Conservation (phyloP, 2,797 vertebrate species). For the Lateolabrax maculatus region DNA sequence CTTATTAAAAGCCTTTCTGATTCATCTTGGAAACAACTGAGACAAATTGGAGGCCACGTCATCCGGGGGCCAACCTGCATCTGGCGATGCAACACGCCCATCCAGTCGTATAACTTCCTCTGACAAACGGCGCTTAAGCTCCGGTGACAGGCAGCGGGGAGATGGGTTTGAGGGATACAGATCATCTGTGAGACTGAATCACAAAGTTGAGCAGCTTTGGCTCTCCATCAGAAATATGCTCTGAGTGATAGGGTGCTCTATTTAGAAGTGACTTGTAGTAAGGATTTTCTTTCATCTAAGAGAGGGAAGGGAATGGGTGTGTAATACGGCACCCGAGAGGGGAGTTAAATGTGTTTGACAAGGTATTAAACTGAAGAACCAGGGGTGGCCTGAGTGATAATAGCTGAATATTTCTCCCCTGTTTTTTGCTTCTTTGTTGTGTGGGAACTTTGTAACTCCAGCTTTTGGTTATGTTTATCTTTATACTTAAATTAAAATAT, state of each 20-base stretch:
- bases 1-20: constrained; percentile 59
- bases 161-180: constrained; percentile 43
- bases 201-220: constrained; percentile 67
- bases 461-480: neutral
- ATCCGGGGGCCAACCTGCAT: constrained; percentile 25
- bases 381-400: constrained; percentile 23
- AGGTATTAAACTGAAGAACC: constrained; percentile 56
- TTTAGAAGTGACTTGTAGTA: constrained; percentile 58
- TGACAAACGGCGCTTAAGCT: constrained; percentile 50
- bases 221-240: constrained; percentile 60
- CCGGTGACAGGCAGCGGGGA: constrained; percentile 38
- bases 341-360: constrained; percentile 62
- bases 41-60: constrained; percentile 40
- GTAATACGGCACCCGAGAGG: constrained; percentile 42
- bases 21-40: constrained; percentile 65
- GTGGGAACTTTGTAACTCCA: neutral
- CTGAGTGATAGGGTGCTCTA: constrained; percentile 60
- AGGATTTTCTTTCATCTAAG: constrained; percentile 24
- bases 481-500: neutral
- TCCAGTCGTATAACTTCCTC: constrained; percentile 25
- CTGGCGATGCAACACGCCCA: neutral
- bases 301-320: constrained; percentile 30
- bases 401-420: constrained; percentile 11
- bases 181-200: constrained; percentile 63
- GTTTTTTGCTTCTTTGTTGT: neutral